These are phyloP conservation scores for Dicranocentrus wangi DNA, from an alignment of 2,888 invertebrate genomes.

Conservation along the genomic window DNA sequence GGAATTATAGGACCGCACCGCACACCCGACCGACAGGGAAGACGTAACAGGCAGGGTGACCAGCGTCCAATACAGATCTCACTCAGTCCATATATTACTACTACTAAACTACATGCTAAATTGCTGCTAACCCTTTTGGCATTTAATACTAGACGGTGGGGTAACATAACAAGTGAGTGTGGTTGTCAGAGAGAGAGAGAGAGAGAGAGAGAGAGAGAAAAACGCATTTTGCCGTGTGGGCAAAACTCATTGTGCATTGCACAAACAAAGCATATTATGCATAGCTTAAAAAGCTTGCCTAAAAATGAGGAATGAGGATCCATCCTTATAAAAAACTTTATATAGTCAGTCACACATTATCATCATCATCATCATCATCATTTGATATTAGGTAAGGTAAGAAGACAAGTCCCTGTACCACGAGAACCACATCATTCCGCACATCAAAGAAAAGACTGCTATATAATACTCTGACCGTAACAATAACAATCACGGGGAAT, in stretches of 20 bases:
- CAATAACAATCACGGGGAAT: slow-evolving; percentile 24
- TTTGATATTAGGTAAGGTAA: neutral
- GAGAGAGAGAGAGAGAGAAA: too few relatives aligned
- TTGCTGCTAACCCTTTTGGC: too few relatives aligned
- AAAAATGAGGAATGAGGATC: too few relatives aligned
- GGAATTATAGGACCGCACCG: neutral
- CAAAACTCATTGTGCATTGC: slow-evolving; percentile 5
- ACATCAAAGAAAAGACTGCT: too few relatives aligned
- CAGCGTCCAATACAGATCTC: too few relatives aligned
- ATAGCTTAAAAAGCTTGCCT: too few relatives aligned
- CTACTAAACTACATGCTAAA: too few relatives aligned
- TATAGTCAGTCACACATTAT: too few relatives aligned
- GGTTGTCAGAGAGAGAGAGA: neutral
- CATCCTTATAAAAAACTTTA: too few relatives aligned
- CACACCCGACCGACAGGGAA: neutral
- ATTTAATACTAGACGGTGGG: neutral
- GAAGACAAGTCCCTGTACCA: neutral
- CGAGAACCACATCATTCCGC: neutral
- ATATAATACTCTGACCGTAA: neutral
- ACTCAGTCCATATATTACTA: too few relatives aligned
- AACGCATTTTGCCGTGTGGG: slow-evolving; percentile 17
- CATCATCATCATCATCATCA: slow-evolving; percentile 5
- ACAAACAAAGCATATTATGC: neutral
- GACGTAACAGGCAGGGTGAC: slow-evolving; percentile 20
- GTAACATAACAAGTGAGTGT: slow-evolving; percentile 2